These are phyloP conservation scores for Peromyscus polionotus DNA, from an alignment of 2,113 vertebrate genomes.

Conservation along the genomic window DNA sequence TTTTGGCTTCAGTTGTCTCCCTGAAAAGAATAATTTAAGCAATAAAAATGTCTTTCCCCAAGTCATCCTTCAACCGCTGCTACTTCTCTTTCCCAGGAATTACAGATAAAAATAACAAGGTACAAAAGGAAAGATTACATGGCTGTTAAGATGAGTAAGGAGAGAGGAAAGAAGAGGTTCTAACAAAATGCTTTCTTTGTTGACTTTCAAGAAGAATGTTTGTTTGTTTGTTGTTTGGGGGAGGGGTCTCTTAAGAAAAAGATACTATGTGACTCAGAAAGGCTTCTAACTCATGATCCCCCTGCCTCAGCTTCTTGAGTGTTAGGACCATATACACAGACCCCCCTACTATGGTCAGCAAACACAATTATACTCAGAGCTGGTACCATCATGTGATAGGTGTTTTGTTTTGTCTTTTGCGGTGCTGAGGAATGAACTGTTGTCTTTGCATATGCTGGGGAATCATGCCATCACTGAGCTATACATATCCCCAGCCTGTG, in stretches of 20 bases:
- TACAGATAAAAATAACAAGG: constrained; percentile 75
- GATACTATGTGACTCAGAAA: neutral
- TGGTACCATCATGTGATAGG: neutral
- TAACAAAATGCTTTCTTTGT: neutral
- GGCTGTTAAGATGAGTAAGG: neutral
- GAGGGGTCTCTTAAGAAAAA: neutral
- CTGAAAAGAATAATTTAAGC: constrained; percentile 80
- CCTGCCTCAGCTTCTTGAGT: neutral
- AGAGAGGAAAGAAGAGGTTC: neutral
- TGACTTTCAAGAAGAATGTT: neutral
- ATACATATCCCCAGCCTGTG: neutral
- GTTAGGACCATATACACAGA: neutral
- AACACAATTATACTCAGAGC: neutral
- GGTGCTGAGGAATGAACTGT: neutral
- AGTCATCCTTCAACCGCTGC: constrained; percentile 73
- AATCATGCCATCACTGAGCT: neutral
- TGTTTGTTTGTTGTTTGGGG: neutral
- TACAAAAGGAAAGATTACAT: neutral
- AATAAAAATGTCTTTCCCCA: constrained; percentile 75
- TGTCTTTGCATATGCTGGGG: neutral
- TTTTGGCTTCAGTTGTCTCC: constrained; percentile 74
- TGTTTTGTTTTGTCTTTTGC: neutral
- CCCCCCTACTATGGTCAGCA: neutral
- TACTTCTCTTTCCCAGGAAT: constrained; percentile 65
- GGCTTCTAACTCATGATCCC: neutral